Conservation (phyloP, 2,888 invertebrate species). For the Drosophila percnosoma region DNA sequence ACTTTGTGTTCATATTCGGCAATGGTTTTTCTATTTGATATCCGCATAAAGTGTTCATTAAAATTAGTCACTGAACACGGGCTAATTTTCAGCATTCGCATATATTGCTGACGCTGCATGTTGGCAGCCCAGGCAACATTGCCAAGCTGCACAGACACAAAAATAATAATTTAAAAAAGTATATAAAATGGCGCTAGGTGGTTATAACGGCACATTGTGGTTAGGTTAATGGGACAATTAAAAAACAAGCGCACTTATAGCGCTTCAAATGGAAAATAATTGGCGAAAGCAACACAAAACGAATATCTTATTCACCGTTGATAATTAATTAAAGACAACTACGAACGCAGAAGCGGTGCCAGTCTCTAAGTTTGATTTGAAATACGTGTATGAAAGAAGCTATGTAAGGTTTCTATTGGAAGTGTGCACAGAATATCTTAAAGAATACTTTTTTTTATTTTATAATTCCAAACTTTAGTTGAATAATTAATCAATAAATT, state of each 20-base stretch:
- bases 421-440: neutral
- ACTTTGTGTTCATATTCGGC: conserved; percentile 17
- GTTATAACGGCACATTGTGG: conserved; percentile 45
- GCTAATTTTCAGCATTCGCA: conserved; percentile 59
- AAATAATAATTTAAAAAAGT: conserved; percentile 9
- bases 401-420: neutral
- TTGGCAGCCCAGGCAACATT: conserved; percentile 21
- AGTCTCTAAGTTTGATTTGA: neutral
- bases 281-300: neutral
- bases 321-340: neutral
- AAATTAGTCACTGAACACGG: conserved; percentile 70
- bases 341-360: neutral
- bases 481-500: too few relatives aligned
- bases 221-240: conserved; percentile 61
- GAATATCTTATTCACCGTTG: neutral
- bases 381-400: too few relatives aligned
- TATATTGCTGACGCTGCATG: conserved; percentile 53
- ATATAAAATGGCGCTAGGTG: conserved; percentile 42
- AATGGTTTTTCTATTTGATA: conserved; percentile 35
- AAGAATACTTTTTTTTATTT: too few relatives aligned
- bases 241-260: conserved; percentile 35
- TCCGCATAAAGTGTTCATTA: conserved; percentile 64
- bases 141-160: neutral
- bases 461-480: too few relatives aligned
- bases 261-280: conserved; percentile 24